Evolutionary conservation across 2,113 vertebrate species (phyloP).

Genomic region (Crotophaga sulcirostris): DNA sequence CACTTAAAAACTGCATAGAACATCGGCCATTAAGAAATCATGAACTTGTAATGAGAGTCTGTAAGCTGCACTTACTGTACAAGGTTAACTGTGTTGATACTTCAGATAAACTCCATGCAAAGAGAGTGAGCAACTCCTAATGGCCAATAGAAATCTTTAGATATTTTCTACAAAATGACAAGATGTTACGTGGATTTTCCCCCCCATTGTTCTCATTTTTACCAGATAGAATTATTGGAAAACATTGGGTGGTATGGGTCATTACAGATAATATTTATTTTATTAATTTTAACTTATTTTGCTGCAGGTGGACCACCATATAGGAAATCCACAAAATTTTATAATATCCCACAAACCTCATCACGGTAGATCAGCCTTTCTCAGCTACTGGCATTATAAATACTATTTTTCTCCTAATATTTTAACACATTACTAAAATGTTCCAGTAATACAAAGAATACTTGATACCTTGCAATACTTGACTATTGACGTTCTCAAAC

Average conservation of each 20-base stretch:
- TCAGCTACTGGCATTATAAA: background rate
- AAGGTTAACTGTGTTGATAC: background rate
- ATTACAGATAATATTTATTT: background rate
- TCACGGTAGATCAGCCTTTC: background rate
- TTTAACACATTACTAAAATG: background rate
- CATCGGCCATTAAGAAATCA: background rate
- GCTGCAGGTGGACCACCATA: background rate
- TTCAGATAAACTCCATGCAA: background rate
- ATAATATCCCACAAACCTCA: background rate
- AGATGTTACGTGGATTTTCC: background rate
- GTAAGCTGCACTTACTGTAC: background rate
- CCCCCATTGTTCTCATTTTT: background rate
- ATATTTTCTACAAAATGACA: background rate
- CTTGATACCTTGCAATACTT: background rate
- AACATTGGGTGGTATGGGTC: background rate
- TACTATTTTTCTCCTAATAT: background rate
- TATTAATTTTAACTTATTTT: background rate
- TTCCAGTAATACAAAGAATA: background rate
- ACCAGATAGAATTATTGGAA: background rate
- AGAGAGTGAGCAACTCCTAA: background rate
- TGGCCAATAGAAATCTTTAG: background rate
- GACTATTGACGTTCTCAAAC: background rate
- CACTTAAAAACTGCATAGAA: background rate
- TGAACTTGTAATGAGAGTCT: background rate
- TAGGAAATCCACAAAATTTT: background rate